These are phyloP conservation scores for Molossus alvarezi DNA, from an alignment of 2,797 vertebrate genomes.

Conservation along the genomic window DNA sequence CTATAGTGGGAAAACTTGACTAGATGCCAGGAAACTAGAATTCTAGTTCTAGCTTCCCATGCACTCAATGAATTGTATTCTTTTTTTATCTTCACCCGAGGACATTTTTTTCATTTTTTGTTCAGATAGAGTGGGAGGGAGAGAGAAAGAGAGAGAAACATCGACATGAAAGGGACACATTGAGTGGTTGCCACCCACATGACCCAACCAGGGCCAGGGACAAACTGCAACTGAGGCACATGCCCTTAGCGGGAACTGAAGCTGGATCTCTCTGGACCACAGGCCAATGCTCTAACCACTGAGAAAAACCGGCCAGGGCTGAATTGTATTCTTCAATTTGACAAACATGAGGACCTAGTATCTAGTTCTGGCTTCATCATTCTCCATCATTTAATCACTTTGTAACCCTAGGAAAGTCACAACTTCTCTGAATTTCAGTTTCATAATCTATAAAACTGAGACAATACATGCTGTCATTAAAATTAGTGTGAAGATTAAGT, in stretches of 20 bases:
- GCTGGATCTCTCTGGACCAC: no score
- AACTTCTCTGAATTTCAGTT: constrained; percentile 62
- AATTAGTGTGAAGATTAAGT: not conserved
- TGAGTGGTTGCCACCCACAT: no score
- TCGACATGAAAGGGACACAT: no score
- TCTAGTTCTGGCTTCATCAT: constrained; percentile 7
- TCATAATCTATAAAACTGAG: constrained; percentile 53
- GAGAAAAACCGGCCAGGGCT: not conserved
- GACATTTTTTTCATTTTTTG: no score
- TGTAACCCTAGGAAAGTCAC: constrained; percentile 13
- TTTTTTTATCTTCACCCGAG: not conserved
- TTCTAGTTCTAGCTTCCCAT: not conserved
- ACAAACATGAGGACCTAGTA: not conserved
- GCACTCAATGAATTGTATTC: not conserved
- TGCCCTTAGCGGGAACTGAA: no score
- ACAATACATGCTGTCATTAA: constrained; percentile 15
- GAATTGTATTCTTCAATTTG: constrained; percentile 9
- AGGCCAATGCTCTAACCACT: no score
- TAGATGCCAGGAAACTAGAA: constrained; percentile 12
- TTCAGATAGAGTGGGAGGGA: no score
- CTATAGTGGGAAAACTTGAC: not conserved
- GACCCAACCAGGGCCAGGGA: no score
- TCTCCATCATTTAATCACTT: constrained; percentile 7
- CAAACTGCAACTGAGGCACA: no score
- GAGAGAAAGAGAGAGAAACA: no score